Evolutionary conservation across 2,113 vertebrate genomes (phyloP), one percentile per base, ranked within the genome.

Genomic region (Deroptyus accipitrinus): DNA sequence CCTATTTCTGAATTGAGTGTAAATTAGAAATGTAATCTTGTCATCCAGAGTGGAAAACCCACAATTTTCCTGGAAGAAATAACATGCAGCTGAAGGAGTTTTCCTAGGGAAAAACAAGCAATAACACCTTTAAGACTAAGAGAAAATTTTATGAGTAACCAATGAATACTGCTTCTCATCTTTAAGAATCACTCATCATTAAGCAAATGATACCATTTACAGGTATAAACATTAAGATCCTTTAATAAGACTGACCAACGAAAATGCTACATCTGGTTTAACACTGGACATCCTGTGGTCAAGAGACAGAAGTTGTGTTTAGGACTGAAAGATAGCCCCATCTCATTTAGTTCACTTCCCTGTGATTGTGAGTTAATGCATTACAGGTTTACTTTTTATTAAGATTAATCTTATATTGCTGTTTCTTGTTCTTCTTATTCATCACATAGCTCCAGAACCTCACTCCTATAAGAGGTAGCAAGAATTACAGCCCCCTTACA

Each of bases 11-110:
- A 94, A 90, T 86, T 83, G 94, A 83, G 74, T 73, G 68, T 69
- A 87, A 94, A 92, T 95, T 91, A 95, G 85, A 94, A 92, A 86
- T 67, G 46, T 17, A 83, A 59, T 89, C 22, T 42, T 80, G 83
- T 35, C 4, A 76, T 80, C 86, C 73, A 80, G 20, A 90, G 25
- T 33, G 37, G 67, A 74, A 83, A 91, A 80, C 0, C 9, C 22
- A 37, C 55, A 84, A 12, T 64, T 92, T 90, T 64, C 42, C 73
- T 52, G 69, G 55, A 61, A 72, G 67, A 89, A 82, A 89, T 82
- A 41, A 68, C 13, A 80, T 5, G 41, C 68, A 86, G 61, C 42
- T 84, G 64, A 79, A 95, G 79, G 68, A 90, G 18, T 27, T 85
- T 90, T 95, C 78, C 72, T 46, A n/a, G 10, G 42, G 39, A 64